Evolutionary conservation across 2,113 vertebrate species (phyloP).

Genomic region (Tonatia bakeri): DNA sequence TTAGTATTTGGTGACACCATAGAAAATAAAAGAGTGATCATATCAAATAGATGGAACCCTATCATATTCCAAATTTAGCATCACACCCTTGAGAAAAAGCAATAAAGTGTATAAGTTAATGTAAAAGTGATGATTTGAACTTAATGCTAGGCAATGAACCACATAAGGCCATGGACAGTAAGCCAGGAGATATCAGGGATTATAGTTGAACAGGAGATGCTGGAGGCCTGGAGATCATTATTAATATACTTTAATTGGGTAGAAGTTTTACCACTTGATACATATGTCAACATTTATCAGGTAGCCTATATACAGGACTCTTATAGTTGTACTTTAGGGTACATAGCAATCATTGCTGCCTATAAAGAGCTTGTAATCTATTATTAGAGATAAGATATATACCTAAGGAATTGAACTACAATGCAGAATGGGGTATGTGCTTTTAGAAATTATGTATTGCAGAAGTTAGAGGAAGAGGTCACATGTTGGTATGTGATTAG

Average conservation of each 20-base stretch:
- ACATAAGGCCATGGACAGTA: background rate
- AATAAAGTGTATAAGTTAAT: background rate
- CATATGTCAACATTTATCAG: background rate
- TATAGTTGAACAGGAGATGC: background rate
- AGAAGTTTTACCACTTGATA: background rate
- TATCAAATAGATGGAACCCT: background rate
- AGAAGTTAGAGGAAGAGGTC: background rate
- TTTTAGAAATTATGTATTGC: background rate
- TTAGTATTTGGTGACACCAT: constrained; percentile 22
- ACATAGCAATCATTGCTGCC: background rate
- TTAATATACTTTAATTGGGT: background rate
- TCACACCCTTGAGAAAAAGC: background rate
- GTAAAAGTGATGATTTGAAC: background rate
- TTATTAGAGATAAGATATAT: background rate
- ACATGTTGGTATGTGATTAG: background rate
- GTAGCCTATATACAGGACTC: background rate
- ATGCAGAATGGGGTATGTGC: background rate
- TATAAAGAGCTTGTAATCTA: background rate
- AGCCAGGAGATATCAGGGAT: background rate
- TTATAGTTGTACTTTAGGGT: background rate
- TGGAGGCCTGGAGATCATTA: background rate
- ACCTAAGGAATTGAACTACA: background rate
- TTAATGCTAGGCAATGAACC: background rate
- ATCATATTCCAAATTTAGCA: constrained; percentile 6
- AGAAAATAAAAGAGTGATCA: constrained; percentile 11